Conservation (phyloP, 2,113 vertebrate species). For the Vimba vimba region DNA sequence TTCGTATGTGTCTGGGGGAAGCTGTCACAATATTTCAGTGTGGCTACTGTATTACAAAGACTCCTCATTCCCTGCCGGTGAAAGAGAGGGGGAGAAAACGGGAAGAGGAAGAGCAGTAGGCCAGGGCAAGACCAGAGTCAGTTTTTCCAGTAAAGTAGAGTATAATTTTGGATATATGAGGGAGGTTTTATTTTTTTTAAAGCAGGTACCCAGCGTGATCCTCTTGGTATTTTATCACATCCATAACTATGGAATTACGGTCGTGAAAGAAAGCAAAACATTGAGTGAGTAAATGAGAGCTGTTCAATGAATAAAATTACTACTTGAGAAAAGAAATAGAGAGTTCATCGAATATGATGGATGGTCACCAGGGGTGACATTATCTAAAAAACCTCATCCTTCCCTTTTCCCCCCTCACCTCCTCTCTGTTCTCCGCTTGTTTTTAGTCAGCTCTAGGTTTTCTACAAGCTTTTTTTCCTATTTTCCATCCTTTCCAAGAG, state of each 20-base stretch:
- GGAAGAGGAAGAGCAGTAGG: constrained; percentile 47
- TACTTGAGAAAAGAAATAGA: constrained; percentile 50
- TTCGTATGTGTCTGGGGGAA: constrained; percentile 60
- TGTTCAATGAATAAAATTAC: constrained; percentile 57
- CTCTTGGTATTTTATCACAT: constrained; percentile 40
- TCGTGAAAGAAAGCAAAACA: constrained; percentile 17
- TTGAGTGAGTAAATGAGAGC: constrained; percentile 25
- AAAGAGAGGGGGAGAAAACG: constrained; percentile 39
- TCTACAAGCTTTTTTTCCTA: constrained; percentile 47
- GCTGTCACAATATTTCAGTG: constrained; percentile 60
- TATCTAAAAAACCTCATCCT: constrained; percentile 43
- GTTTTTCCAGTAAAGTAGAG: constrained; percentile 47
- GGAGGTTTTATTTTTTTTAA: background rate
- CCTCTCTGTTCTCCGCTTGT: constrained; percentile 19
- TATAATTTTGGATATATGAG: constrained; percentile 46
- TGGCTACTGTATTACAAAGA: constrained; percentile 58
- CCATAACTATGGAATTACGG: constrained; percentile 31
- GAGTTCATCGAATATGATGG: constrained; percentile 62
- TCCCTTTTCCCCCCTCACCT: background rate
- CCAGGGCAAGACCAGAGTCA: constrained; percentile 11
- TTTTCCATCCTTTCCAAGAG: constrained; percentile 51
- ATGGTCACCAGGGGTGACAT: constrained; percentile 62
- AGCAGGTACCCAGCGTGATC: constrained; percentile 44
- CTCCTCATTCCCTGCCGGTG: constrained; percentile 55
- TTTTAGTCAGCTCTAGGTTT: constrained; percentile 42